These are phyloP conservation scores for Microvelia longipes DNA, from an alignment of 1,140 invertebrate species.

Conservation along the genomic window DNA sequence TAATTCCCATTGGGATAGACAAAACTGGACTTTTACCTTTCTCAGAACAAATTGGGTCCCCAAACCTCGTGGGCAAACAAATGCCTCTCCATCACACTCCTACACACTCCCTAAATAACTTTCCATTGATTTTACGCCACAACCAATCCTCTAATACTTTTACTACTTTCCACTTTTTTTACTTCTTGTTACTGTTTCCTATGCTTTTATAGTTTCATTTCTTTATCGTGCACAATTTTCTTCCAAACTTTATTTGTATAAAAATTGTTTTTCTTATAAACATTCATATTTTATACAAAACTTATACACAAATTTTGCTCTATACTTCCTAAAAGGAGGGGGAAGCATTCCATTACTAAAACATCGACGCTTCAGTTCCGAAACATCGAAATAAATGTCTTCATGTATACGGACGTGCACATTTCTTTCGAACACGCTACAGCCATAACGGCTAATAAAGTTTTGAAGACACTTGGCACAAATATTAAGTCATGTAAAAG, in stretches of 20 bases:
- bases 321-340: too few species aligned
- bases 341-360: too few species aligned
- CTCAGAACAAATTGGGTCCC: not conserved
- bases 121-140: not conserved
- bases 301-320: not conserved
- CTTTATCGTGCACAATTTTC: not conserved
- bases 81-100: not conserved
- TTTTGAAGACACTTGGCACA: too few species aligned
- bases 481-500: too few species aligned
- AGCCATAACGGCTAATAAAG: too few species aligned
- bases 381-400: too few species aligned
- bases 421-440: too few species aligned
- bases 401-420: too few species aligned
- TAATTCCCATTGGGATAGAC: not conserved
- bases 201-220: not conserved
- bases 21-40: not conserved
- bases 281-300: not conserved
- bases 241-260: not conserved
- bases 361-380: too few species aligned
- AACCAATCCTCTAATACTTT: not conserved
- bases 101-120: not conserved
- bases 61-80: not conserved
- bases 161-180: too few species aligned
- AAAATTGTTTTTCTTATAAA: not conserved
- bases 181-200: not conserved